These are phyloP conservation scores for Papilio glaucus DNA, from an alignment of 1,140 invertebrate species.

Conservation along the genomic window DNA sequence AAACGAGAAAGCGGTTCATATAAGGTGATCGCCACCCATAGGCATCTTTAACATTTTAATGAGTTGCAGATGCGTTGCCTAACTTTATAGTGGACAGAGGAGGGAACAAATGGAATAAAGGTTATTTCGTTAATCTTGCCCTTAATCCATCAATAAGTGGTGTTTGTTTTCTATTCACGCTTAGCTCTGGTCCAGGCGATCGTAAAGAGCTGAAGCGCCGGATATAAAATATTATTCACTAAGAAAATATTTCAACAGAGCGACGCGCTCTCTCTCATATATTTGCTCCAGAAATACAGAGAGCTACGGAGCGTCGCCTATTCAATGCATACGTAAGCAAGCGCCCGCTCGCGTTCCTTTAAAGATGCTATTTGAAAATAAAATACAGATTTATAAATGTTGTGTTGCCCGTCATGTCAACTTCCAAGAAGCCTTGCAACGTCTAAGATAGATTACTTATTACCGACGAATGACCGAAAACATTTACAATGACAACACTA, in stretches of 20 bases:
- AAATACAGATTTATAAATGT: conserved; percentile 2
- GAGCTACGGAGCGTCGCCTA: neutral
- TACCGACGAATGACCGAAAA: too few relatives aligned
- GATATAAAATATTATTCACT: neutral
- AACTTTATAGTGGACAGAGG: too few relatives aligned
- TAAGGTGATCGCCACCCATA: too few relatives aligned
- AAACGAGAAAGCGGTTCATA: too few relatives aligned
- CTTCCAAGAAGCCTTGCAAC: neutral
- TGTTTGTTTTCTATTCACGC: too few relatives aligned
- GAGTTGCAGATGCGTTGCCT: too few relatives aligned
- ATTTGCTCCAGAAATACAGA: neutral
- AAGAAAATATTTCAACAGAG: neutral
- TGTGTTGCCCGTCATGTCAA: neutral
- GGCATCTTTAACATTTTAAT: too few relatives aligned
- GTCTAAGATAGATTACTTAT: too few relatives aligned
- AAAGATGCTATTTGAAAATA: neutral
- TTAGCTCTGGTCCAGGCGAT: neutral
- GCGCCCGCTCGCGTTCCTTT: neutral
- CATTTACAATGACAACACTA: too few relatives aligned
- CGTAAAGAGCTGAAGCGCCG: neutral
- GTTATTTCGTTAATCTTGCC: too few relatives aligned
- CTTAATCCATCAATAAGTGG: too few relatives aligned
- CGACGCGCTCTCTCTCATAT: neutral
- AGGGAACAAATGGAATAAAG: too few relatives aligned
- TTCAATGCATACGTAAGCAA: conserved; percentile 10